Conservation (phyloP, 2,113 vertebrate species). For the Sapayoa aenigma region DNA sequence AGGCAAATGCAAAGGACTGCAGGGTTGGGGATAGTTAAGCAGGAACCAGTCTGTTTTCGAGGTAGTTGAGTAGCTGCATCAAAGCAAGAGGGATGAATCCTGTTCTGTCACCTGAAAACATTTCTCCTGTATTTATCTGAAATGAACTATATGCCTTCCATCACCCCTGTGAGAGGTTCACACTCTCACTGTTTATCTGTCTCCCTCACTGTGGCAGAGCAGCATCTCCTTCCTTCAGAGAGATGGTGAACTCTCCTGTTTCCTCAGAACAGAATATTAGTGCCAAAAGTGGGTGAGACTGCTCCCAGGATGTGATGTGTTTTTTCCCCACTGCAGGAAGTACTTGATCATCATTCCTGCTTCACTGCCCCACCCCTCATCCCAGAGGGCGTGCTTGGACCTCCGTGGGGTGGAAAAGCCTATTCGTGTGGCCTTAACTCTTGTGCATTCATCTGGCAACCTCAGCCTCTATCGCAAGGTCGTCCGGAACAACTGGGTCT, state of each 20-base stretch:
- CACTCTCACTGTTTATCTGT: background rate
- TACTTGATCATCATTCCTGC: constrained; percentile 66
- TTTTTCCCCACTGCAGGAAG: constrained; percentile 29
- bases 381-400: constrained; percentile 64
- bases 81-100: background rate
- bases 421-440: constrained; percentile 26
- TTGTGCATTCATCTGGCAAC: constrained; percentile 15
- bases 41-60: background rate
- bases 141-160: background rate
- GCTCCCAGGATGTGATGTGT: background rate
- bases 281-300: background rate
- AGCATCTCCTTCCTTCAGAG: background rate
- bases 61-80: background rate
- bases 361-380: constrained; percentile 51
- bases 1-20: background rate
- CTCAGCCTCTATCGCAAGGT: constrained; percentile 54
- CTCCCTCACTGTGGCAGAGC: background rate
- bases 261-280: background rate
- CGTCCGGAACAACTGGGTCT: background rate
- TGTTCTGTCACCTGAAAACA: background rate
- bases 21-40: background rate
- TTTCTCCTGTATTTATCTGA: background rate
- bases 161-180: background rate
- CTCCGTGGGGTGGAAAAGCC: constrained; percentile 53
- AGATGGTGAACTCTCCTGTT: background rate